Base-by-base conservation (phyloP, 1,140 invertebrate genomes). In the Popillia japonica region DNA sequence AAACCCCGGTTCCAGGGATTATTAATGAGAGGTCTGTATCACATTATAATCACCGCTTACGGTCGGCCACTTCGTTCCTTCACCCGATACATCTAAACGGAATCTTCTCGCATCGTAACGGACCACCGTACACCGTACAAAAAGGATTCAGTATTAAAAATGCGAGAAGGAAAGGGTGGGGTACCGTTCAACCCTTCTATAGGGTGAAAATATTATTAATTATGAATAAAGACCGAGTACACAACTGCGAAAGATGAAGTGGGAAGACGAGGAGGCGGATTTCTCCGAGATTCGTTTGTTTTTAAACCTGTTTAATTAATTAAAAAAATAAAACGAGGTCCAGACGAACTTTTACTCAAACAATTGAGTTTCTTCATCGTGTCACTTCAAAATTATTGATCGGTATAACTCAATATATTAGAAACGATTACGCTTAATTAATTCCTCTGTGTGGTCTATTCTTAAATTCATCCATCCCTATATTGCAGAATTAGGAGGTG, bases 151-250 rank as follows among this genome's bases (percentile, higher is more conserved):
- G 76, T 68, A 77, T 77, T 77, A 77, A 77, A 77, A 77, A 68
- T 77, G 59, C 55, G 76, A 77, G 34, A 55, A 42, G 76, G 68
- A 22, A 68, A 34, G 61, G 76, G 61, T 68, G 76, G 76, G 40
- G 23, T 73, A 73, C 14, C 72, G 72, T 73, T 73, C 72, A 73
- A 73, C 72, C 72, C 72, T n/a, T 73, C 72, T 41, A 73, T 27
- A 73, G 79, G 79, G 78, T 80, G 78, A 80, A 80, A 80, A 80
- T 80, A 41, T 80, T 80, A 80, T 78, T 79, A 79, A 80, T 80
- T 79, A 79, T 73, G 72, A 73, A 42, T 73, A 73, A 42, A 23
- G 40, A 40, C 23, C 27, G 72, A 23, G 27, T 34, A 73, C 78
- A 64, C 61, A 64, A 64, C 61, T 22, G 61, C 61, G 17, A 64